Percentiles rank a stretch among this genome's conserved stretches.
Evolutionary conservation across 2,797 vertebrate species (phyloP).

Genomic region (Rhodeus uyekii): DNA sequence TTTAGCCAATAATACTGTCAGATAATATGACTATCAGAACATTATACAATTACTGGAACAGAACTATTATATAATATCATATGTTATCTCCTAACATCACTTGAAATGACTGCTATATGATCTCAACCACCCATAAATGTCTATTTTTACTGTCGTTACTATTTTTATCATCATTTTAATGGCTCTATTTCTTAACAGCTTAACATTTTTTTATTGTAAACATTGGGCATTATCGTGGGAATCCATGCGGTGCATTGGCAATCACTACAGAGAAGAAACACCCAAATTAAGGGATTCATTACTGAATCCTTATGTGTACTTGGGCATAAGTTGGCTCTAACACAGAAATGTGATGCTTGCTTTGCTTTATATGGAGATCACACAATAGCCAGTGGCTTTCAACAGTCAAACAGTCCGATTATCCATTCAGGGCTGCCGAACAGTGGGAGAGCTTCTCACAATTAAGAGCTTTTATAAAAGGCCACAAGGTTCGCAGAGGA

Average conservation of each 20-base stretch:
- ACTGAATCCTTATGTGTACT: conserved; percentile 23
- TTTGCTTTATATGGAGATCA: conserved; percentile 41
- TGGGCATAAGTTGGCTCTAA: conserved; percentile 26
- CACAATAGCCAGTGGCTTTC: conserved; percentile 46
- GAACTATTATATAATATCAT: background rate
- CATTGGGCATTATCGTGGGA: background rate
- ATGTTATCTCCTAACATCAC: background rate
- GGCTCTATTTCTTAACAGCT: conserved; percentile 4
- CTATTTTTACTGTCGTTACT: conserved; percentile 1
- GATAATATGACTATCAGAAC: background rate
- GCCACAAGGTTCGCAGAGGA: conserved; percentile 52
- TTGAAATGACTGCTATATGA: conserved; percentile 46
- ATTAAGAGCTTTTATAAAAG: conserved; percentile 64
- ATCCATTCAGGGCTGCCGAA: background rate
- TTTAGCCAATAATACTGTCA: conserved; percentile 17
- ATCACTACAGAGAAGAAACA: background rate
- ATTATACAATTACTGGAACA: background rate
- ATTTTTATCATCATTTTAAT: conserved; percentile 15
- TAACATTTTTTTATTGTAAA: background rate
- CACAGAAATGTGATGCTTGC: conserved; percentile 22
- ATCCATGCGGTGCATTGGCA: background rate
- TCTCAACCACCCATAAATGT: conserved; percentile 30
- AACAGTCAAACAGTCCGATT: conserved; percentile 7
- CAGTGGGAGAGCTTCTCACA: conserved; percentile 41
- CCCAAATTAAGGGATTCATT: background rate